Percentiles rank a stretch among this genome's conserved stretches.
phyloP scores from a whole-genome alignment of 2,888 invertebrate species.

The Rhodophaea formosa region DNA sequence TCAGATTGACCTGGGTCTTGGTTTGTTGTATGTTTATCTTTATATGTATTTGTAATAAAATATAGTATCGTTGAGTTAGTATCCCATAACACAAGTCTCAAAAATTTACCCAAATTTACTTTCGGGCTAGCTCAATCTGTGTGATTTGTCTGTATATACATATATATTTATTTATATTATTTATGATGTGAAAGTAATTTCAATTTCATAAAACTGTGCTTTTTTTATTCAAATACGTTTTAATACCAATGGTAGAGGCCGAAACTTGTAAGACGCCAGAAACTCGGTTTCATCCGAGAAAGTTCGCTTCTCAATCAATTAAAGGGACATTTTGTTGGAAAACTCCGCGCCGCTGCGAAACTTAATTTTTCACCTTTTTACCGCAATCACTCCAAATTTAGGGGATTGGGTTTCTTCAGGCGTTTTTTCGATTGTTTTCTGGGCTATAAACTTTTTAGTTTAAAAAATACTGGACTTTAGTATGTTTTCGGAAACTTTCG shows the following conservation, averaged over 20 bases:
- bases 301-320: constrained; percentile 15
- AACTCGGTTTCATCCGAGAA: constrained; percentile 8
- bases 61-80: too few relatives aligned
- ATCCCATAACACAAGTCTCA: too few relatives aligned
- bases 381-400: constrained; percentile 13
- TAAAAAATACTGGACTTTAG: neutral
- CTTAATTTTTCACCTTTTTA: constrained; percentile 10
- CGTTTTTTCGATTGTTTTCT: neutral
- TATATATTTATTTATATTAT: too few relatives aligned
- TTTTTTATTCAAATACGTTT: neutral
- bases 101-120: too few relatives aligned
- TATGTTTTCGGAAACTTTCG: too few relatives aligned
- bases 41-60: too few relatives aligned
- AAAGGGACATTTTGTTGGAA: constrained; percentile 14
- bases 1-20: too few relatives aligned
- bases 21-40: too few relatives aligned
- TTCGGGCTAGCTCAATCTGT: too few relatives aligned
- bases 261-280: constrained; percentile 1
- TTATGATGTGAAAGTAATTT: too few relatives aligned
- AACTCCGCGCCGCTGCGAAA: constrained; percentile 1
- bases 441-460: neutral
- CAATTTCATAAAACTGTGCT: too few relatives aligned
- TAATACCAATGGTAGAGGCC: neutral
- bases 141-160: too few relatives aligned
- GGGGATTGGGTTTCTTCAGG: neutral